Base-by-base conservation (phyloP, 2,888 invertebrate genomes). In the Scrobipalpa atriplicella region DNA sequence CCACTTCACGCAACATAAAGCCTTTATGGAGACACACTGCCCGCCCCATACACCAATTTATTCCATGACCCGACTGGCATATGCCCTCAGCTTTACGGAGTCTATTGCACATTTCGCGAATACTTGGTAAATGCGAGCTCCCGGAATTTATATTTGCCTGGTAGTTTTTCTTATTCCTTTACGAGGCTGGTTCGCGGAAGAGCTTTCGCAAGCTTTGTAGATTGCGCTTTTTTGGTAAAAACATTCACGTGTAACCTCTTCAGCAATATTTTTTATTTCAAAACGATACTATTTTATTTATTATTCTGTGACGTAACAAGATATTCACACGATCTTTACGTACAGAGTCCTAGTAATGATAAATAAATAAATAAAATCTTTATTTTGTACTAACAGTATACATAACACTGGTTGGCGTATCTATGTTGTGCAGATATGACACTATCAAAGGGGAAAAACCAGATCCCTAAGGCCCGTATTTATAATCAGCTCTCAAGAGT, bases 1-100 rank as follows among this genome's bases (percentile, higher is more conserved):
- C 79, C 83, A 82, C 82, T 87, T 86, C 86, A 87, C 85, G 86
- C 80, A 67, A 84, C 87, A 87, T 88, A 89, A 89, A 89, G 77
- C 84, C 78, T 86, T 89, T 86, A 87, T 85, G 82, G 81, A 85
- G 84, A 85, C 81, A 80, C 78, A 81, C 79, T 76, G 72, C 73
- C 78, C 72, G 69, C 71, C 75, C 70, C 66, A 71, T 70, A 68
- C 64, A 64, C 69, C 69, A 71, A 69, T 71, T 71, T 69, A 71
- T 73, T 68, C 67, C 68, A 68, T 69, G 68, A 69, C 68, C 69
- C 66, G 66, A 8, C 68, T 70, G 70, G 68, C 68, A 67, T 68
- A 68, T 67, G 66, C 70, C 68, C 66, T 47, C 58, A 58, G 66
- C 69, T 69, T 69, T 68, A 68, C 52, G 13, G 29, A 58, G 62